A percentile compares a stretch with the other conserved stretches of the same genome.
These are phyloP conservation scores for Imbricaverruca yamaguchii DNA, from an alignment of 2,888 invertebrate genomes.

Conservation along the genomic window DNA sequence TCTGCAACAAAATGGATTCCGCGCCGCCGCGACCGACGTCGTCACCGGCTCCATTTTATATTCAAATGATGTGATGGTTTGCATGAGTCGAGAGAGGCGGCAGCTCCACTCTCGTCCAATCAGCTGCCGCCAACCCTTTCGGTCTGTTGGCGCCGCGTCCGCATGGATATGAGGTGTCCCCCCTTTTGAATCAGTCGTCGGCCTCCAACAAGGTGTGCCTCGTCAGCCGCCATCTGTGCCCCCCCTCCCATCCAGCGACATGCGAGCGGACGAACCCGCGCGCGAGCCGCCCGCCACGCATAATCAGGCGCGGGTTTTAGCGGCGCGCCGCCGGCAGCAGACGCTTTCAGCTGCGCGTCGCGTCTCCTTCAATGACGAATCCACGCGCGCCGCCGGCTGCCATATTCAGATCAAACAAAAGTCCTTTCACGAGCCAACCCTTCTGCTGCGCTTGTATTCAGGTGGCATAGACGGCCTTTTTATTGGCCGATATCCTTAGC, in stretches of 20 bases:
- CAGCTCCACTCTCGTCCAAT: background rate
- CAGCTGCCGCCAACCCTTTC: background rate
- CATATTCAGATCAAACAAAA: conserved; percentile 21
- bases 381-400: background rate
- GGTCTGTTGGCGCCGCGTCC: background rate
- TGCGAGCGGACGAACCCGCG: background rate
- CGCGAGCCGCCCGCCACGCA: background rate
- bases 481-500: conserved; percentile 21
- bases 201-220: background rate
- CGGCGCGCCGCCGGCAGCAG: background rate
- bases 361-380: conserved; percentile 16
- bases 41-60: conserved; percentile 6
- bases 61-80: background rate
- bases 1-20: conserved; percentile 16
- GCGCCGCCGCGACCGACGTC: background rate
- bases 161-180: background rate
- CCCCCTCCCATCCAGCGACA: background rate
- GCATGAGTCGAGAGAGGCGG: background rate
- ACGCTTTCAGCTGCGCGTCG: background rate
- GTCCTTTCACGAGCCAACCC: conserved; percentile 8
- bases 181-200: background rate
- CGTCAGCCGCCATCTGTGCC: background rate
- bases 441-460: background rate
- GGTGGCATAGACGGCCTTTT: background rate
- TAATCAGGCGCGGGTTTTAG: conserved; percentile 1